Percentiles rank a stretch among this genome's conserved stretches.
Conservation (phyloP, 2,113 vertebrate species). For the Scartelaos histophorus region DNA sequence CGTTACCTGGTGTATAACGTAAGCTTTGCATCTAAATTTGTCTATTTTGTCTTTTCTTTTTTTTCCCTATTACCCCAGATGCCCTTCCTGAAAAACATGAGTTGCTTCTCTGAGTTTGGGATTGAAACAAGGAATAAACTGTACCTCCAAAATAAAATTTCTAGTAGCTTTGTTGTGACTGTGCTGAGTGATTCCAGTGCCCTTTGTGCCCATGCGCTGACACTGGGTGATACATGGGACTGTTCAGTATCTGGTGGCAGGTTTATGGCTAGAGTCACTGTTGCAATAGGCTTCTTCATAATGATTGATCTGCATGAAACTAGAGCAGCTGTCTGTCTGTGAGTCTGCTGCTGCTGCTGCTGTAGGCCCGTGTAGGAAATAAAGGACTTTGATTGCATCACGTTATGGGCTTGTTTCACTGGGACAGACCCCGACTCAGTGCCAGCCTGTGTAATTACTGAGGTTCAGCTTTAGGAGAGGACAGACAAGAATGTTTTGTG, state of each 20-base stretch:
- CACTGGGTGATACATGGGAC: conserved; percentile 8
- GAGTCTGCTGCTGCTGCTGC: conserved; percentile 45
- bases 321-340: conserved; percentile 61
- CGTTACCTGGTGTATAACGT: too few relatives aligned
- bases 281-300: conserved; percentile 32
- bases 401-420: conserved; percentile 55
- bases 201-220: conserved; percentile 14
- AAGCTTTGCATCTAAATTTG: too few relatives aligned
- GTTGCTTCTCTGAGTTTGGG: not conserved
- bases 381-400: conserved; percentile 63
- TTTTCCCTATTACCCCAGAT: not conserved
- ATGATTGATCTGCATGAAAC: conserved; percentile 57
- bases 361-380: conserved; percentile 51
- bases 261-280: conserved; percentile 35
- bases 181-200: not conserved
- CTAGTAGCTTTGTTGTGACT: not conserved
- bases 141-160: not conserved
- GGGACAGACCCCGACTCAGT: conserved; percentile 43
- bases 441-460: conserved; percentile 46
- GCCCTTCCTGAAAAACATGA: not conserved
- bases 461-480: conserved; percentile 18
- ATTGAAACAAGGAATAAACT: not conserved
- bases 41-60: too few relatives aligned
- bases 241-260: conserved; percentile 34
- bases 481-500: conserved; percentile 25